phyloP scores from a whole-genome alignment of 2,888 invertebrate species.

The Apamea sordens region DNA sequence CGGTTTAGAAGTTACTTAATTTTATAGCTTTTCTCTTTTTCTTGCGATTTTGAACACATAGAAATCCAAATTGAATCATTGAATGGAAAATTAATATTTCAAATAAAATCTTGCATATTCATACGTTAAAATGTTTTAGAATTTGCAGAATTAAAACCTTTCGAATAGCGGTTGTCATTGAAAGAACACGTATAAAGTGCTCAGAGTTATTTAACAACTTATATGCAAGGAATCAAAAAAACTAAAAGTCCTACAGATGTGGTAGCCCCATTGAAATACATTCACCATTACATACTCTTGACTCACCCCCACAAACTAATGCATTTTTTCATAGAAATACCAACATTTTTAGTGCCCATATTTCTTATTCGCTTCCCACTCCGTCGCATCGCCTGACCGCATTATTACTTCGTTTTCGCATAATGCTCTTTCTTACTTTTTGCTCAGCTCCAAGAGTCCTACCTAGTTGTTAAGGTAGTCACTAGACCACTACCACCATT shows the following conservation, averaged over 20 bases:
- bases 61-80: neutral
- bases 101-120: neutral
- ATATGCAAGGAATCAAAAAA: neutral
- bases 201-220: too few species aligned
- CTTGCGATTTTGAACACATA: neutral
- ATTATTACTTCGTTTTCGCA: too few species aligned
- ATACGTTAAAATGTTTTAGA: neutral
- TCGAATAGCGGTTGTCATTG: neutral
- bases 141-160: neutral
- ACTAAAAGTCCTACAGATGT: neutral
- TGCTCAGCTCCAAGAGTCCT: too few species aligned
- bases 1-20: constrained; percentile 19
- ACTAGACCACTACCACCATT: too few species aligned
- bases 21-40: constrained; percentile 9
- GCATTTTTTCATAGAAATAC: constrained; percentile 7
- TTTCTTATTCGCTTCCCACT: neutral
- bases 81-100: neutral
- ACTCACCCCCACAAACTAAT: neutral
- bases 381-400: too few species aligned
- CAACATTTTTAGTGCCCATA: constrained; percentile 2
- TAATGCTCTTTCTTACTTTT: too few species aligned
- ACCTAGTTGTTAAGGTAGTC: too few species aligned
- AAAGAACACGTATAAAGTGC: too few species aligned
- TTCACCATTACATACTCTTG: neutral
- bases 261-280: neutral